Percentiles rank a stretch among this genome's conserved stretches.
Evolutionary conservation across 1,140 invertebrate species (phyloP).

Genomic region (Aplysia californica): DNA sequence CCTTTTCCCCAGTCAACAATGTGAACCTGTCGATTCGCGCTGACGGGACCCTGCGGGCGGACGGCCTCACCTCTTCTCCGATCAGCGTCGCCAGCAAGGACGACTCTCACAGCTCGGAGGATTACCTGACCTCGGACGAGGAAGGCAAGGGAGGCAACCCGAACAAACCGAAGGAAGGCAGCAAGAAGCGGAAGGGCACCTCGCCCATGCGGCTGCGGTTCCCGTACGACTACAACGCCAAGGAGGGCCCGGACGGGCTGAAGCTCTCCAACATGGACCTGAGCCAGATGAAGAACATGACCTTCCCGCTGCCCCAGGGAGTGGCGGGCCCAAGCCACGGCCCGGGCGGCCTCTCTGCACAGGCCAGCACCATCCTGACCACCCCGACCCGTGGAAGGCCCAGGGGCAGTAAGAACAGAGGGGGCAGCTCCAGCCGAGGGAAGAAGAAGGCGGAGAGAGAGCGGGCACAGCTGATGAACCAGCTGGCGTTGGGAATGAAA

Average conservation of each 20-base stretch:
- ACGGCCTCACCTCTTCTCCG: constrained; percentile 6
- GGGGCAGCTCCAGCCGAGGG: not conserved
- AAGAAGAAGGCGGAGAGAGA: constrained; percentile 17
- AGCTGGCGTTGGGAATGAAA: constrained; percentile 23
- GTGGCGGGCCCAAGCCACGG: not conserved
- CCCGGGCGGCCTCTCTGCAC: not conserved
- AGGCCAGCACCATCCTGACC: constrained; percentile 11
- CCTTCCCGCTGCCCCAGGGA: constrained; percentile 19
- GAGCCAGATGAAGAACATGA: constrained; percentile 20
- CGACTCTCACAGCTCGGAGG: constrained; percentile 25
- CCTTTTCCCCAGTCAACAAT: constrained; percentile 30
- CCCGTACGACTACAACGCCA: constrained; percentile 24
- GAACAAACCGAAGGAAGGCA: constrained; percentile 25
- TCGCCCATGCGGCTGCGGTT: constrained; percentile 24
- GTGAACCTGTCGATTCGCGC: constrained; percentile 19
- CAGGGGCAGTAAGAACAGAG: constrained; percentile 23
- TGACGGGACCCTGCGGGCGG: constrained; percentile 21
- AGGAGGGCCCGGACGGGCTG: constrained; percentile 4
- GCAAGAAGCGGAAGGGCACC: constrained; percentile 24
- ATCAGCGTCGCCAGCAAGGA: constrained; percentile 26
- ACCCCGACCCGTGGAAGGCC: constrained; percentile 14
- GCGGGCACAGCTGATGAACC: constrained; percentile 8
- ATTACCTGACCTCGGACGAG: constrained; percentile 28
- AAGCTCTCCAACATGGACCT: constrained; percentile 2
- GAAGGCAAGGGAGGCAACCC: constrained; percentile 9